Conservation (phyloP, 2,888 invertebrate genomes). For the Mantis religiosa region DNA sequence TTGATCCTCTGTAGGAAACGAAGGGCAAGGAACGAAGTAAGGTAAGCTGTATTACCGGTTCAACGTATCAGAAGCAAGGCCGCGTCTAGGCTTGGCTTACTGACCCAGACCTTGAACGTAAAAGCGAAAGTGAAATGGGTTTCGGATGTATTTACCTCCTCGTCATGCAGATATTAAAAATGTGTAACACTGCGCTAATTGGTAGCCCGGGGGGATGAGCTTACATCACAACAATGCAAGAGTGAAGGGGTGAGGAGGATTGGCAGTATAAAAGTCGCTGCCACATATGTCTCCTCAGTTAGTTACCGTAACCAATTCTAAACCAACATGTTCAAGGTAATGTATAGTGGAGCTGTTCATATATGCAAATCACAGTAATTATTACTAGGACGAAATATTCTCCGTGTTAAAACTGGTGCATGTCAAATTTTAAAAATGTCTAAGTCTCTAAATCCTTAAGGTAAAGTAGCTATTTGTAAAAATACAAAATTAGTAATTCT, state of each 20-base stretch:
- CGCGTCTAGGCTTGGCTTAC: not conserved
- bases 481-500: too few relatives aligned
- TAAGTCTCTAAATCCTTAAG: too few relatives aligned
- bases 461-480: too few relatives aligned
- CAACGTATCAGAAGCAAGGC: not conserved
- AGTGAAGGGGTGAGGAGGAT: not conserved
- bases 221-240: not conserved
- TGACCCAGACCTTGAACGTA: not conserved
- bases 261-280: not conserved
- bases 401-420: too few relatives aligned
- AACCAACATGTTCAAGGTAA: not conserved
- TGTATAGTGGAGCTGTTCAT: not conserved
- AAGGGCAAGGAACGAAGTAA: not conserved
- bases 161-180: not conserved
- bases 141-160: not conserved
- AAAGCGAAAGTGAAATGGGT: slow-evolving; percentile 2
- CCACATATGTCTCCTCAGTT: not conserved
- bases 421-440: too few relatives aligned
- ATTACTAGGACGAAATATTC: too few relatives aligned
- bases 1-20: not conserved
- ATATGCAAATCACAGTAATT: too few relatives aligned
- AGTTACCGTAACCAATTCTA: not conserved
- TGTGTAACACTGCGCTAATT: not conserved
- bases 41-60: not conserved
- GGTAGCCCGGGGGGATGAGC: not conserved